A percentile compares a stretch with the other conserved stretches of the same genome.
These are phyloP conservation scores for Parus major DNA, from an alignment of 2,113 vertebrate species.

Conservation along the genomic window DNA sequence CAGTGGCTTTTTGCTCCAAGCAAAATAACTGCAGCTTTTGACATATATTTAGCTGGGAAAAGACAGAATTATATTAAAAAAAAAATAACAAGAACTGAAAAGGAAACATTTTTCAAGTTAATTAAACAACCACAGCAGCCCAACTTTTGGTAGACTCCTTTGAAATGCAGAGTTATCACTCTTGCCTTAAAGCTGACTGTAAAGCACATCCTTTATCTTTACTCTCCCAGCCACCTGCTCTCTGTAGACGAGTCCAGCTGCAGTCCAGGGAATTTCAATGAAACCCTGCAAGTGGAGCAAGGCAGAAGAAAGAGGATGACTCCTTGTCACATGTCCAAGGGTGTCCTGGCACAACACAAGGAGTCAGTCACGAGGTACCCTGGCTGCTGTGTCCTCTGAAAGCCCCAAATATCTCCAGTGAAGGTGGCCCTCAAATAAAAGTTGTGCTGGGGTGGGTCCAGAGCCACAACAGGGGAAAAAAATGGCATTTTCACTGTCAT, in stretches of 20 bases:
- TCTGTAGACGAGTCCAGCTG: neutral
- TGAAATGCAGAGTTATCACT: neutral
- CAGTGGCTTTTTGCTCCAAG: neutral
- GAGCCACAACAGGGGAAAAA: neutral
- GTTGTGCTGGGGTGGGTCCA: neutral
- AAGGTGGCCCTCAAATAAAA: neutral
- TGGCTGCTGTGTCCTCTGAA: neutral
- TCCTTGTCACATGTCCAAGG: neutral
- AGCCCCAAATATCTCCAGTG: neutral
- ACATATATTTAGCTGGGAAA: neutral
- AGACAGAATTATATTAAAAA: neutral
- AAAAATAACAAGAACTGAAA: neutral
- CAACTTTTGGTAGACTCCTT: neutral
- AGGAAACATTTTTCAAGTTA: constrained; percentile 22
- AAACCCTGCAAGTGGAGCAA: neutral
- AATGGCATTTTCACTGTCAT: neutral
- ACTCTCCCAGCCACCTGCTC: neutral
- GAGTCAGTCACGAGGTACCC: neutral
- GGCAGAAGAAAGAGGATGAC: neutral
- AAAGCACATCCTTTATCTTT: neutral
- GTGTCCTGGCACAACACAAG: neutral
- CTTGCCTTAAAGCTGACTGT: neutral
- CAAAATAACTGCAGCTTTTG: neutral
- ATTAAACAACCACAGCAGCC: neutral
- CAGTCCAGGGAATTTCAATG: neutral